A percentile compares a stretch with the other conserved stretches of the same genome.
phyloP scores from a whole-genome alignment of 2,797 vertebrate genomes.

The Thalassophryne amazonica region DNA sequence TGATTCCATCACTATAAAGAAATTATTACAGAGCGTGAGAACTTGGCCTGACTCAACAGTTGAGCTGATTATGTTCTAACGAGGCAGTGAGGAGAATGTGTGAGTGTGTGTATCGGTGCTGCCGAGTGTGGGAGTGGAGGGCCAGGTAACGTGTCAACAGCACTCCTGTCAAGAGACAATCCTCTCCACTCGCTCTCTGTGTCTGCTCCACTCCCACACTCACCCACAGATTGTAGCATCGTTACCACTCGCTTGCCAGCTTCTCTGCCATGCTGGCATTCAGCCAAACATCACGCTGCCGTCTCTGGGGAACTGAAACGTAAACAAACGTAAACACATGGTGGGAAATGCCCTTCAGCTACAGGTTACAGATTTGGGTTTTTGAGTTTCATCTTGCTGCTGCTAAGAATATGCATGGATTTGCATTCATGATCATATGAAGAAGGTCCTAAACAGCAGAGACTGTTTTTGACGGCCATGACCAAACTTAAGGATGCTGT shows the following conservation, averaged over 20 bases:
- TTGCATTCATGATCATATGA: no score
- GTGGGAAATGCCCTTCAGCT: no score
- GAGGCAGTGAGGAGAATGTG: slow-evolving; percentile 38
- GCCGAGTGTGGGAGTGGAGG: slow-evolving; percentile 55
- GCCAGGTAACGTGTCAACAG: slow-evolving; percentile 55
- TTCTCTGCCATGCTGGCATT: slow-evolving; percentile 15
- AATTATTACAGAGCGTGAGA: slow-evolving; percentile 28
- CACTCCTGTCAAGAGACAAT: slow-evolving; percentile 61
- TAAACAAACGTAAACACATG: background rate
- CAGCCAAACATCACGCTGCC: slow-evolving; percentile 21
- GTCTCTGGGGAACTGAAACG: slow-evolving; percentile 29
- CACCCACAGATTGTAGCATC: slow-evolving; percentile 22
- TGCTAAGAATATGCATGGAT: no score
- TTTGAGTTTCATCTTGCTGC: no score
- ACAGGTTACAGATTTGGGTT: no score
- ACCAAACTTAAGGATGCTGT: no score
- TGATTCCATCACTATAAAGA: slow-evolving; percentile 6
- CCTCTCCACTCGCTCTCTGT: slow-evolving; percentile 38
- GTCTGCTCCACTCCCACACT: slow-evolving; percentile 24
- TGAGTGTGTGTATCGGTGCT: slow-evolving; percentile 39
- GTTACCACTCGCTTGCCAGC: slow-evolving; percentile 1
- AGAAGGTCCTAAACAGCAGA: no score
- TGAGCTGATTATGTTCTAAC: slow-evolving; percentile 42
- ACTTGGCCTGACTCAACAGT: slow-evolving; percentile 16
- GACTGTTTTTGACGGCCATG: no score